These are phyloP conservation scores for Hirtodrosophila duncani DNA, from an alignment of 2,888 invertebrate species.

Conservation along the genomic window DNA sequence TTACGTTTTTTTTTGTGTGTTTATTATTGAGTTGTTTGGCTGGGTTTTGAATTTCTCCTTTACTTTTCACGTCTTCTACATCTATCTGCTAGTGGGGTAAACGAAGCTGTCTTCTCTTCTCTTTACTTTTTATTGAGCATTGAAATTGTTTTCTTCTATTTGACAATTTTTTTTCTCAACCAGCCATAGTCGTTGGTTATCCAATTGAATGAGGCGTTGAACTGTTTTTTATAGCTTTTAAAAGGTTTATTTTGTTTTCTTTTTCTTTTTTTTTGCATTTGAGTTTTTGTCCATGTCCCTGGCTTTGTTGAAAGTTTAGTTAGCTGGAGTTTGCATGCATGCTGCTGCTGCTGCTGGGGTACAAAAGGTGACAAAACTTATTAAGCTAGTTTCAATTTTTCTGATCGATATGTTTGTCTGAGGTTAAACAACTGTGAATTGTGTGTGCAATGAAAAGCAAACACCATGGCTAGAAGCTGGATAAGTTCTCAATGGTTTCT, in stretches of 20 bases:
- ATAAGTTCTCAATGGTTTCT: no score
- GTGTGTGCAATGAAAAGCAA: no score
- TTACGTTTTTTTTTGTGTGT: constrained; percentile 51
- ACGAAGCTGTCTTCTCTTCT: constrained; percentile 38
- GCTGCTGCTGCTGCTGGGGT: no score
- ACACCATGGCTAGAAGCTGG: no score
- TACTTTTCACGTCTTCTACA: background rate
- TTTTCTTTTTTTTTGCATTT: constrained; percentile 13
- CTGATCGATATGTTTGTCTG: background rate
- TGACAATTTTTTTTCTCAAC: background rate
- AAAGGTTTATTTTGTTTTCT: constrained; percentile 31
- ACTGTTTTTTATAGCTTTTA: constrained; percentile 44
- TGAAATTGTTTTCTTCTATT: background rate
- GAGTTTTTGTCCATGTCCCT: no score
- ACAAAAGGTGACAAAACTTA: constrained; percentile 11
- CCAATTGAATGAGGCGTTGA: constrained; percentile 46
- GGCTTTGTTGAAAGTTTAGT: no score
- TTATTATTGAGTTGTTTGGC: constrained; percentile 49
- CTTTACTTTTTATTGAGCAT: constrained; percentile 6
- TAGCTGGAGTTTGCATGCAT: no score
- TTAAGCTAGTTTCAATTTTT: constrained; percentile 13
- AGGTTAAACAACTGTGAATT: no score
- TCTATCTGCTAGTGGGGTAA: constrained; percentile 11
- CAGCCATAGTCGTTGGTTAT: constrained; percentile 2
- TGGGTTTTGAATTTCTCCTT: constrained; percentile 44